phyloP scores from a whole-genome alignment of 2,113 vertebrate genomes.

The Ciconia boyciana region DNA sequence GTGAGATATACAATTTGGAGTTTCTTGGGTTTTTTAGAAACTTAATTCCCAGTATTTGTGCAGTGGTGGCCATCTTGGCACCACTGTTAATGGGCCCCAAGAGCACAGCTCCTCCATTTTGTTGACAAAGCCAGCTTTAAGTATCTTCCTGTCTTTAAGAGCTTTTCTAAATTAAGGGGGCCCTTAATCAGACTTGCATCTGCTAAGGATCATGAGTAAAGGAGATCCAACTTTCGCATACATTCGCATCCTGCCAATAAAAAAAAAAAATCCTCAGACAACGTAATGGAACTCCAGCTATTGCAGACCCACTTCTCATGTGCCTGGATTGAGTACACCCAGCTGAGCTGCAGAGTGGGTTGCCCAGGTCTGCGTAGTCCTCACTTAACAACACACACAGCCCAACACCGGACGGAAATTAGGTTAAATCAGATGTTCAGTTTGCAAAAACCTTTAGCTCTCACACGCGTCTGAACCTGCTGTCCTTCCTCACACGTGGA shows the following conservation, averaged over 20 bases:
- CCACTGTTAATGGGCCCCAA: not conserved
- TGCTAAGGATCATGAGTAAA: not conserved
- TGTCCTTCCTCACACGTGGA: not conserved
- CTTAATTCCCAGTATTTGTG: not conserved
- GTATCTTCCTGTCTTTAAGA: not conserved
- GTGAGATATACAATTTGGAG: constrained; percentile 30
- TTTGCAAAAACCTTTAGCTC: not conserved
- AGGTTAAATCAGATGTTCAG: not conserved
- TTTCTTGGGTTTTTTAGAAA: constrained; percentile 49
- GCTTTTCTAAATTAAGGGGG: not conserved
- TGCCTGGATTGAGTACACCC: not conserved
- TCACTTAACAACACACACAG: not conserved
- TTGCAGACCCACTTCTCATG: not conserved
- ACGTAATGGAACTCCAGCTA: not conserved
- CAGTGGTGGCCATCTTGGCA: not conserved
- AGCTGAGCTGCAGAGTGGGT: not conserved
- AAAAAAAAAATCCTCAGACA: not conserved
- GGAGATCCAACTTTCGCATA: not conserved
- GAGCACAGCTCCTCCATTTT: not conserved
- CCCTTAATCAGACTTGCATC: not conserved
- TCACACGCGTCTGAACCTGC: not conserved
- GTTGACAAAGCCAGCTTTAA: not conserved
- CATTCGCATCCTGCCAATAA: not conserved
- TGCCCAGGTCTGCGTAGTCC: not conserved
- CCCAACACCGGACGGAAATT: rapidly evolving